A percentile compares a stretch with the other conserved stretches of the same genome.
phyloP scores from a whole-genome alignment of 2,797 vertebrate genomes.

The Helostoma temminkii region DNA sequence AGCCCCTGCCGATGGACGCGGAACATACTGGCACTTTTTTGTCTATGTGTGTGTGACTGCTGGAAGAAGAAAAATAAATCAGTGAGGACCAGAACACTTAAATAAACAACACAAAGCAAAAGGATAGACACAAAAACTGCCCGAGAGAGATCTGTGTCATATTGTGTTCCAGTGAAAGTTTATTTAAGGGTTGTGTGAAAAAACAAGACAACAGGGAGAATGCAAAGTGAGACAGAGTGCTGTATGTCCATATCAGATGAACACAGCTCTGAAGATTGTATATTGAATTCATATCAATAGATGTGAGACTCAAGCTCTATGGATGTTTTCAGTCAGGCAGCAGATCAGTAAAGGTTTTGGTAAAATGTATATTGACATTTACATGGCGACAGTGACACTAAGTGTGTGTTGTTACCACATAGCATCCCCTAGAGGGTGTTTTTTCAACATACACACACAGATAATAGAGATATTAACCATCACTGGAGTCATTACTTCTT shows the following conservation, averaged over 20 bases:
- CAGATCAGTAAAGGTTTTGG: neutral
- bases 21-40: conserved; percentile 62
- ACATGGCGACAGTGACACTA: neutral
- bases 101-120: conserved; percentile 56
- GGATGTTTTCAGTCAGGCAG: conserved; percentile 18
- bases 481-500: conserved; percentile 7
- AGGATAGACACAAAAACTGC: conserved; percentile 30
- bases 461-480: conserved; percentile 44
- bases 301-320: conserved; percentile 14
- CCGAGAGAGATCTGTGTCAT: conserved; percentile 20
- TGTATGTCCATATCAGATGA: conserved; percentile 54
- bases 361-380: conserved; percentile 2
- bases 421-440: conserved; percentile 74
- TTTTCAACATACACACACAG: conserved; percentile 60
- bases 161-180: conserved; percentile 60
- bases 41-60: conserved; percentile 35
- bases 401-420: conserved; percentile 47
- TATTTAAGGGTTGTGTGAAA: conserved; percentile 58
- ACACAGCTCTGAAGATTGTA: conserved; percentile 38
- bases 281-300: conserved; percentile 13
- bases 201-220: conserved; percentile 55
- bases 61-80: conserved; percentile 53
- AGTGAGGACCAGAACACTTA: conserved; percentile 41
- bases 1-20: conserved; percentile 76
- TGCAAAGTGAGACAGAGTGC: conserved; percentile 31